These are phyloP conservation scores for Pomacea canaliculata DNA, from an alignment of 2,888 invertebrate species.

Conservation along the genomic window DNA sequence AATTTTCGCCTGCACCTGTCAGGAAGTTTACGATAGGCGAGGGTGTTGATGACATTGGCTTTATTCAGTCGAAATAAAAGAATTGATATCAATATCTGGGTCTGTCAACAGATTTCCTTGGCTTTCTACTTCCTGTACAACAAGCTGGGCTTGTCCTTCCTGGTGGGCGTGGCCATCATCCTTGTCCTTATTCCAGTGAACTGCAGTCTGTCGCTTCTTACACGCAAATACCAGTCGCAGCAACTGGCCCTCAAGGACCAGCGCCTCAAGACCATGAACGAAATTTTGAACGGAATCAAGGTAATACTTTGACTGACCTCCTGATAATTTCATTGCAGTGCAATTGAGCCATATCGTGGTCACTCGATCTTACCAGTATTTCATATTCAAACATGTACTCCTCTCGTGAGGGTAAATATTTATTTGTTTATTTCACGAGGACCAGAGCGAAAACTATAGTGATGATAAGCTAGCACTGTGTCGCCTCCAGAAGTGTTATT, in stretches of 20 bases:
- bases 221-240: conserved; percentile 61
- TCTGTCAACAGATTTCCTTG: conserved; percentile 74
- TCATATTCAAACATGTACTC: conserved; percentile 72
- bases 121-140: conserved; percentile 76
- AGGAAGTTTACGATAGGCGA: too few species aligned
- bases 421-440: background rate
- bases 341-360: too few species aligned
- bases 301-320: conserved; percentile 70
- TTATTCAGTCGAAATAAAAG: too few species aligned
- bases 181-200: conserved; percentile 79
- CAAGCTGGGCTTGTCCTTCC: conserved; percentile 78
- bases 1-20: too few species aligned
- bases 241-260: conserved; percentile 96
- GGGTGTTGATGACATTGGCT: too few species aligned
- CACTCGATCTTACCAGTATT: too few species aligned
- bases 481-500: too few species aligned
- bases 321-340: too few species aligned
- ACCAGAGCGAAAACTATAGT: too few species aligned
- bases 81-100: too few species aligned
- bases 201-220: conserved; percentile 29
- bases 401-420: background rate
- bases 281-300: conserved; percentile 92
- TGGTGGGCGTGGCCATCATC: conserved; percentile 91
- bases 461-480: background rate
- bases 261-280: conserved; percentile 92